Conservation (phyloP, 30 jellyfish, hydroid and myxozoan genomes). For the Sanderia malayensis region DNA sequence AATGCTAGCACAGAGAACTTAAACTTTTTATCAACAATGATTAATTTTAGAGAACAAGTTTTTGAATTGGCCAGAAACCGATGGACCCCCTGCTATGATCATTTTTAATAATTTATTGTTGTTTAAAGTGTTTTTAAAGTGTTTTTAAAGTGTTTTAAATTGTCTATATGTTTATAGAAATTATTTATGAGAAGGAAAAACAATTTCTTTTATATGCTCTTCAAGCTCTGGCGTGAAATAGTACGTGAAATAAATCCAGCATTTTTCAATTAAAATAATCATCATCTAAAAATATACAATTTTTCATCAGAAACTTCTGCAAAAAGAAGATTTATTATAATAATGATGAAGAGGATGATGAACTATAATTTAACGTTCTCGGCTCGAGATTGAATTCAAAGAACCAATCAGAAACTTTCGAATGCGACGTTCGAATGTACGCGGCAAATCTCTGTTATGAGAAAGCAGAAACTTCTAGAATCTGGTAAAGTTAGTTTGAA, state of each 20-base stretch:
- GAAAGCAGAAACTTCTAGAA: too few relatives aligned
- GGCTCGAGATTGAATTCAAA: too few relatives aligned
- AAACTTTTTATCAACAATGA: neutral
- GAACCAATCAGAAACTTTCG: too few relatives aligned
- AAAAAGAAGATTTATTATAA: too few relatives aligned
- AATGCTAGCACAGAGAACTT: neutral
- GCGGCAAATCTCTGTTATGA: too few relatives aligned
- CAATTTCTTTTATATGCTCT: neutral
- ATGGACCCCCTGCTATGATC: neutral
- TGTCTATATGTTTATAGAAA: neutral
- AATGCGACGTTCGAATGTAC: too few relatives aligned
- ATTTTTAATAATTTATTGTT: neutral
- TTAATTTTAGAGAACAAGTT: neutral
- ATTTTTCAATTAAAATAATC: neutral
- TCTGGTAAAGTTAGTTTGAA: too few relatives aligned
- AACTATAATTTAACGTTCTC: too few relatives aligned
- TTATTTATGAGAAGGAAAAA: neutral
- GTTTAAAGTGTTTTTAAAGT: neutral
- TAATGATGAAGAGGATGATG: too few relatives aligned
- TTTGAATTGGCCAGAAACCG: neutral
- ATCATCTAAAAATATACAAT: neutral
- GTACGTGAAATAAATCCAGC: constrained; percentile 1
- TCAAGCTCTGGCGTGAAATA: neutral
- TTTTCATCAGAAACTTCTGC: too few relatives aligned
- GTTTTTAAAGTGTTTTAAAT: neutral